phyloP scores from a whole-genome alignment of 1,140 invertebrate genomes.

The Carcinoscorpius rotundicauda region DNA sequence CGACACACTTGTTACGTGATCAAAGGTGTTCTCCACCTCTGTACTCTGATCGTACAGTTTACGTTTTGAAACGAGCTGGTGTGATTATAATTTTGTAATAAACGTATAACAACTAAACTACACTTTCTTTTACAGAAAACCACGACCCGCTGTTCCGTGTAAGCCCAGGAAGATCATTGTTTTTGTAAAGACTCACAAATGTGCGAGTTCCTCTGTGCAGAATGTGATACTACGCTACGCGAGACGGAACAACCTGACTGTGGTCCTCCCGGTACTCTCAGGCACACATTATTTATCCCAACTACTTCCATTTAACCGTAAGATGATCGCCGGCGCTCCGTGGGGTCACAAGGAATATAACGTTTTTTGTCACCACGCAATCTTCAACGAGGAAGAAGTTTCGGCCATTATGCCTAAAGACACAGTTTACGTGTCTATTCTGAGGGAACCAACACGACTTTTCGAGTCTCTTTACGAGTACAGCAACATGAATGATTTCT shows the following conservation, averaged over 20 bases:
- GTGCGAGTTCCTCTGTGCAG: constrained; percentile 21
- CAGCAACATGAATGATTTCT: constrained; percentile 25
- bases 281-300: constrained; percentile 27
- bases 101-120: no score
- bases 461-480: constrained; percentile 33
- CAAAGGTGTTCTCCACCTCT: no score
- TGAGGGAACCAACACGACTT: constrained; percentile 32
- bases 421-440: constrained; percentile 31
- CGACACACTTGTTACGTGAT: no score
- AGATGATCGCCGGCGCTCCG: constrained; percentile 15
- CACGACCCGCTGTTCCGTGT: constrained; percentile 8
- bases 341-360: constrained; percentile 18
- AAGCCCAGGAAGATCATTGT: constrained; percentile 17
- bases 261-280: constrained; percentile 22
- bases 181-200: constrained; percentile 22
- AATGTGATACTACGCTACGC: constrained; percentile 22
- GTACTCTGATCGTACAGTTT: no score
- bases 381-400: constrained; percentile 26
- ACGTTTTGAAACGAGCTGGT: no score
- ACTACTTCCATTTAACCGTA: constrained; percentile 20
- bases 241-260: constrained; percentile 14
- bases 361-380: constrained; percentile 27
- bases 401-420: constrained; percentile 29
- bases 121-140: no score
- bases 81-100: no score